These are phyloP conservation scores for Cricetomys ansorgei DNA, from an alignment of 2,113 vertebrate genomes.

Conservation along the genomic window DNA sequence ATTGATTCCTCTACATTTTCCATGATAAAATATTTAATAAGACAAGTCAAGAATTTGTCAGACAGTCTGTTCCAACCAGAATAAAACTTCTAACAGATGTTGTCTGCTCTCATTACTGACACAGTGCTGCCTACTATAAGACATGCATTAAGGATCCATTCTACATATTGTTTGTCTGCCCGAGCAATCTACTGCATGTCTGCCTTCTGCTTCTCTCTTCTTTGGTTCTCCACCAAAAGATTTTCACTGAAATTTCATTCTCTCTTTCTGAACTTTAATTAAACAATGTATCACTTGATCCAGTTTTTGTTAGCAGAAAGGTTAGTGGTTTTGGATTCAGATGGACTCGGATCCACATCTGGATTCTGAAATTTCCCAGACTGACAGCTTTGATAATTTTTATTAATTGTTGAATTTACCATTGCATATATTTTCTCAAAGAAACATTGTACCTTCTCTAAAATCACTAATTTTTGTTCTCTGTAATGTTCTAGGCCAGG, in stretches of 20 bases:
- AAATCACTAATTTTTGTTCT: background rate
- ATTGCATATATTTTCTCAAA: background rate
- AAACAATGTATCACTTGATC: background rate
- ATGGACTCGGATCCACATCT: background rate
- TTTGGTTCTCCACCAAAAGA: conserved; percentile 23
- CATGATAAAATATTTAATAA: conserved; percentile 76
- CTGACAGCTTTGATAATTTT: background rate
- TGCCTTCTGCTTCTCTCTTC: conserved; percentile 34
- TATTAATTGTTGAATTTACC: background rate
- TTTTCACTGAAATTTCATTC: conserved; percentile 18
- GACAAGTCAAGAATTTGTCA: conserved; percentile 68
- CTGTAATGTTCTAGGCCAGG: background rate
- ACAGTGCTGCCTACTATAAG: background rate
- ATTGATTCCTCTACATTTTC: conserved; percentile 73
- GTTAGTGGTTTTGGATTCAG: background rate
- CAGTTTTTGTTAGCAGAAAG: background rate
- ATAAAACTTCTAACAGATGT: conserved; percentile 45
- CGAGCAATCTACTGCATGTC: background rate
- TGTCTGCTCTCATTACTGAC: conserved; percentile 15
- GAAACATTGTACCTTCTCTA: background rate
- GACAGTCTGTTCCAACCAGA: conserved; percentile 54
- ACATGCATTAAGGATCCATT: background rate
- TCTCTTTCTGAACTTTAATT: conserved; percentile 42
- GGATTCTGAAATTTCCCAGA: background rate
- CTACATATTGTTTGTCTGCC: conserved; percentile 20